Evolutionary conservation across 2,888 invertebrate species (phyloP), one percentile per base, ranked within the genome.

Genomic region (Mythimna loreyi): DNA sequence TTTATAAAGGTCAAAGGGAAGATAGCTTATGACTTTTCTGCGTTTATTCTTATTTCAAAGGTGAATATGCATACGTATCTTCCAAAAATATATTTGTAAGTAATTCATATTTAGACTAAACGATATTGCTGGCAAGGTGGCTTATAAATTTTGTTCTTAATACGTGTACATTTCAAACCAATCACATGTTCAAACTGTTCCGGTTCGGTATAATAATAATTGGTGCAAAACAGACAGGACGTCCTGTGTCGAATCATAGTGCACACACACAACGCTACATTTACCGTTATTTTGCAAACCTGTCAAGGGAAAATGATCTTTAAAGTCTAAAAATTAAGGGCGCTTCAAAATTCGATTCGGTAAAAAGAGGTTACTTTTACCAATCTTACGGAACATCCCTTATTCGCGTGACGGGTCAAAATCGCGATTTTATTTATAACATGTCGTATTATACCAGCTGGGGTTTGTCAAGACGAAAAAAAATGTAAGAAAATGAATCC

Each of bases 341-440:
- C 55, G 30, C 50, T 16, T 57, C 11, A 40, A 43, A 28, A 52
- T 64, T 47, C 49, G 21, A 25, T 69, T 19, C 52, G 55, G 66
- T 68, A 75, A 79, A 50, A 8, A 36, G 28, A 36, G 61, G 53
- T 72, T 63, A 63, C 75, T 73, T 80, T 83, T 80, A 87, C 87
- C 90, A 88, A 92, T 92, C 90, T n/a, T 90, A 86, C 82, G 83
- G 90, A 89, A 88, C 90, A 92, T 92, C 93, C 93, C 92, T 94
- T 91, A 91, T 89, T 88, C 91, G 91, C 92, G 91, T 93, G 94
- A 94, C 94, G 93, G 95, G 94, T 95, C 95, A 94, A 92, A 95
- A 94, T 95, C 92, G 94, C 95, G 91, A 95, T 94, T 94, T 95
- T 95, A 95, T 96, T 95, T 95, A 95, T 94, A 94, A 94, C 95